phyloP scores from a whole-genome alignment of 1,140 invertebrate genomes.

The Teleopsis dalmanni region DNA sequence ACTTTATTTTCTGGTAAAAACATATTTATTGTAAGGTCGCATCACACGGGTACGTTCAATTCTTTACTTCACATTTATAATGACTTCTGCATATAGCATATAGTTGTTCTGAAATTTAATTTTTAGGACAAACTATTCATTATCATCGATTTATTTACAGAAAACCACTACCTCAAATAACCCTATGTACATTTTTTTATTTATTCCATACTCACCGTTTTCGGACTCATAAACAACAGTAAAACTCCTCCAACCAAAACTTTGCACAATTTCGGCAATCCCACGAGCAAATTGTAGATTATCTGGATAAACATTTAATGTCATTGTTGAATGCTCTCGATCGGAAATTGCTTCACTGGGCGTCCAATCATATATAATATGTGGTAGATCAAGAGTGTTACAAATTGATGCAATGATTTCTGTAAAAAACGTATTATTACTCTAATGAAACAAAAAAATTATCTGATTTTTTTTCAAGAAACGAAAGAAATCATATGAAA shows the following conservation, averaged over 20 bases:
- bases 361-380: conserved; percentile 62
- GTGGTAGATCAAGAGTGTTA: conserved; percentile 62
- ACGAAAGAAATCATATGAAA: neutral
- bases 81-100: too few species aligned
- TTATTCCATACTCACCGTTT: conserved; percentile 44
- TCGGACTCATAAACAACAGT: conserved; percentile 76
- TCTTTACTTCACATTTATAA: too few species aligned
- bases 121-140: too few species aligned
- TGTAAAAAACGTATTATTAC: conserved; percentile 14
- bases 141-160: too few species aligned
- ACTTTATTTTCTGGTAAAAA: too few species aligned
- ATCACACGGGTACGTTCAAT: too few species aligned
- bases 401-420: conserved; percentile 65
- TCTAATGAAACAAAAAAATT: neutral
- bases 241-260: conserved; percentile 71
- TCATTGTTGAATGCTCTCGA: conserved; percentile 46
- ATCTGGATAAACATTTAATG: conserved; percentile 70
- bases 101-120: too few species aligned
- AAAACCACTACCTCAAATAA: too few species aligned
- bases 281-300: conserved; percentile 63
- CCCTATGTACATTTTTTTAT: too few species aligned
- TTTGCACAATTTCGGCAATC: conserved; percentile 62
- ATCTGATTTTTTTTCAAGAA: neutral
- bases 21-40: too few species aligned
- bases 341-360: conserved; percentile 52